Conservation (phyloP, 2,797 vertebrate genomes). For the Rhincodon typus region DNA sequence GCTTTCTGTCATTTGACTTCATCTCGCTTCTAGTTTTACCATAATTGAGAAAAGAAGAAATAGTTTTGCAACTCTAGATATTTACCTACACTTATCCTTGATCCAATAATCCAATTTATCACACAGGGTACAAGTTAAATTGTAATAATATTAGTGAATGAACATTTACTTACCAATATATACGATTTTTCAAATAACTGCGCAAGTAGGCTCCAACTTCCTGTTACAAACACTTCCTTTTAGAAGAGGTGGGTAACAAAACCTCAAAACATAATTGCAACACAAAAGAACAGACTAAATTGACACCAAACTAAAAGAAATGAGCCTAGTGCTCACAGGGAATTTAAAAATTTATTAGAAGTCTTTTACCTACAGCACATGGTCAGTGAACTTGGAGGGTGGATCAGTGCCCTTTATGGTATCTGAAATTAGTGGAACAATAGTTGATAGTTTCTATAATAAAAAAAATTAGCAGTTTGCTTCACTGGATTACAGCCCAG, state of each 20-base stretch:
- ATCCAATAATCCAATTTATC: background rate
- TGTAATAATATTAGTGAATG: background rate
- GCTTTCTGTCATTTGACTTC: background rate
- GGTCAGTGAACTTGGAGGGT: background rate
- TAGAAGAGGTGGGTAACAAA: background rate
- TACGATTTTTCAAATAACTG: background rate
- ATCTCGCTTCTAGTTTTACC: background rate
- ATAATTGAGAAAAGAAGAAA: background rate
- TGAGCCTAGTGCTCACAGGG: background rate
- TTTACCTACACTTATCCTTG: background rate
- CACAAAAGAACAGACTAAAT: background rate
- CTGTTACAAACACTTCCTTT: constrained; percentile 25
- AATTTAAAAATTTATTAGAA: background rate
- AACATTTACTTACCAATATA: constrained; percentile 4
- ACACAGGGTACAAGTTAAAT: background rate
- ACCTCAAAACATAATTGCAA: constrained; percentile 27
- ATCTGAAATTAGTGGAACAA: background rate
- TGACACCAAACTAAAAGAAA: background rate
- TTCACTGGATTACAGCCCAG: background rate
- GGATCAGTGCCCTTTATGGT: background rate
- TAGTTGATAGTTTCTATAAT: background rate
- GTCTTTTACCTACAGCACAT: background rate
- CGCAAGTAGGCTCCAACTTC: background rate
- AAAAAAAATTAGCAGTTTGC: background rate
- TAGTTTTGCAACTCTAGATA: background rate